Conservation (phyloP, 2,888 invertebrate genomes). For the Lepidonotus clava region DNA sequence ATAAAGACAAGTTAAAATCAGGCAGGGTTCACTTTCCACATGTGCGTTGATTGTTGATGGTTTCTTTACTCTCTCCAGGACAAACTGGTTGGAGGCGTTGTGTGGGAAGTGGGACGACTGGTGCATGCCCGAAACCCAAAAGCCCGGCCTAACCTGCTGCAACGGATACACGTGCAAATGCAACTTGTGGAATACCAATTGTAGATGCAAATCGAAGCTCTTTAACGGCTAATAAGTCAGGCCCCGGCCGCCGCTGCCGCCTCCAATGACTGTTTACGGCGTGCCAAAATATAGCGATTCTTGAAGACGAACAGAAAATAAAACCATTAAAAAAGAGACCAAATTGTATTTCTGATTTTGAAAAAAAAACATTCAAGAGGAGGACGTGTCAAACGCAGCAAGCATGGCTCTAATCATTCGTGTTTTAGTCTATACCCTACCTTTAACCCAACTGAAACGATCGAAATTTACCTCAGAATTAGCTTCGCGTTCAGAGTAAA, state of each 20-base stretch:
- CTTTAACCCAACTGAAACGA: not conserved
- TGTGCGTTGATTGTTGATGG: conserved; percentile 15
- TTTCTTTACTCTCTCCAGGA: conserved; percentile 53
- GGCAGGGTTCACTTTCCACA: too few relatives aligned
- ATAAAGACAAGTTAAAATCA: too few relatives aligned
- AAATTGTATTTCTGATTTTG: not conserved
- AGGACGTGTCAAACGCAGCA: not conserved
- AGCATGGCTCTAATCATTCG: too few relatives aligned
- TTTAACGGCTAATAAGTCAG: conserved; percentile 59
- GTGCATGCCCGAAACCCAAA: conserved; percentile 60
- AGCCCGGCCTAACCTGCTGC: conserved; percentile 64
- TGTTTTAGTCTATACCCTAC: too few relatives aligned
- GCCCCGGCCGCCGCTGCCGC: not conserved
- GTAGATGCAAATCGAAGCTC: conserved; percentile 63
- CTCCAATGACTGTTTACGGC: not conserved
- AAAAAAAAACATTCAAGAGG: not conserved
- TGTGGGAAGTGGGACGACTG: conserved; percentile 65
- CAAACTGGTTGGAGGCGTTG: conserved; percentile 60
- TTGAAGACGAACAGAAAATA: not conserved
- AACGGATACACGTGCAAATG: conserved; percentile 64
- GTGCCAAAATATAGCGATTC: not conserved
- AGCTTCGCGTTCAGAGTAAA: too few relatives aligned
- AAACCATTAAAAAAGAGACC: conserved; percentile 1
- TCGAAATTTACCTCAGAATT: not conserved
- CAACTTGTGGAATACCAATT: conserved; percentile 66